A percentile compares a stretch with the other conserved stretches of the same genome.
Conservation (phyloP, 2,113 vertebrate species). For the Odontesthes bonariensis region DNA sequence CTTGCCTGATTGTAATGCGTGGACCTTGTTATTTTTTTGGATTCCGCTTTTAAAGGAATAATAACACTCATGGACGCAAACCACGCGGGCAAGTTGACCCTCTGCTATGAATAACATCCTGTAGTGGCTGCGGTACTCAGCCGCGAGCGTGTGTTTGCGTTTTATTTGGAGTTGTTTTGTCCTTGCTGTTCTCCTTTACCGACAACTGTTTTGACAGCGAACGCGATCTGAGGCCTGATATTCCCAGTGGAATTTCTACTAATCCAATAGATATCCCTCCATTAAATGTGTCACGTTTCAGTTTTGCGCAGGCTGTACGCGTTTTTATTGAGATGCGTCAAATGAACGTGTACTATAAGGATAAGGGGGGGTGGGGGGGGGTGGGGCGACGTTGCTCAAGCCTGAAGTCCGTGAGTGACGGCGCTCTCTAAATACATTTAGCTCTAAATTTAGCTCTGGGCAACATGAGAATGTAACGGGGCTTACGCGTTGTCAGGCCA, state of each 20-base stretch:
- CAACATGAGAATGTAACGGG: constrained; percentile 42
- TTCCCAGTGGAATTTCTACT: background rate
- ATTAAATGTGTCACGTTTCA: background rate
- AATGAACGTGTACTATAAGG: background rate
- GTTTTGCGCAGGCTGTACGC: too few relatives aligned
- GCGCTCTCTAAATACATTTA: constrained; percentile 46
- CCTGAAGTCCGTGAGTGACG: constrained; percentile 30
- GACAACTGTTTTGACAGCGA: constrained; percentile 62
- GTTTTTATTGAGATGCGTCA: background rate
- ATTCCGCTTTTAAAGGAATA: constrained; percentile 72
- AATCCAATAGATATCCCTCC: background rate
- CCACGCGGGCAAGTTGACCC: constrained; percentile 79
- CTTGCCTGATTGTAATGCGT: constrained; percentile 34
- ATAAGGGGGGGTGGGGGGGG: background rate
- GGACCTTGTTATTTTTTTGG: constrained; percentile 56
- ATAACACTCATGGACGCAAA: constrained; percentile 75
- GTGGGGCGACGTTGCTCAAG: constrained; percentile 28
- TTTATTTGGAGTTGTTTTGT: background rate
- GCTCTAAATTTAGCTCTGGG: constrained; percentile 72
- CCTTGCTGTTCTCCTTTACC: constrained; percentile 67
- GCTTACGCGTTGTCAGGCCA: constrained; percentile 26
- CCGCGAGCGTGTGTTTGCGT: background rate
- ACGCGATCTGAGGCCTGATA: constrained; percentile 62
- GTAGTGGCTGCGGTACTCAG: background rate
- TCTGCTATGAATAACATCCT: background rate